Evolutionary conservation across 2,888 invertebrate genomes (phyloP).

Genomic region (Pardosa pseudoannulata): DNA sequence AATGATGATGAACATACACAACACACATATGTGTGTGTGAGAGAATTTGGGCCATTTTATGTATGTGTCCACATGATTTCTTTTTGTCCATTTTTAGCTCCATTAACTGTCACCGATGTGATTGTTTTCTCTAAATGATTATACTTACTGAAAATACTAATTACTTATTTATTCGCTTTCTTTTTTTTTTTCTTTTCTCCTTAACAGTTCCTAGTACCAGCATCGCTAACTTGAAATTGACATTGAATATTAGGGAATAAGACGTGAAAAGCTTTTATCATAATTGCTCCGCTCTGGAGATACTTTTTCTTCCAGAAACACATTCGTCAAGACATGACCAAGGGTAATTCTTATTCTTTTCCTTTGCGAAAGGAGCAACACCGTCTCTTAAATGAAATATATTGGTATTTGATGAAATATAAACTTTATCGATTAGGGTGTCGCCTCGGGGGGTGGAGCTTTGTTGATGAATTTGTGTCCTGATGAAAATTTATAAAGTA

Average conservation of each 20-base stretch:
- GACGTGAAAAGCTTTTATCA: constrained; percentile 52
- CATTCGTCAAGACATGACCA: constrained; percentile 46
- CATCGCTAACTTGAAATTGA: constrained; percentile 46
- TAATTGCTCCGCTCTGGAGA: constrained; percentile 42
- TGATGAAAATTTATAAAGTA: too few relatives aligned
- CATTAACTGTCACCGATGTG: too few relatives aligned
- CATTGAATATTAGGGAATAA: constrained; percentile 44
- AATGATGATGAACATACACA: too few relatives aligned
- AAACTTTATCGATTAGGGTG: not conserved
- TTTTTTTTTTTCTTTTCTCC: not conserved
- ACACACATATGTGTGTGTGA: too few relatives aligned
- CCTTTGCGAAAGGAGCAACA: not conserved
- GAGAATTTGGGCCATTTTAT: too few relatives aligned
- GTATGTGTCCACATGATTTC: too few relatives aligned
- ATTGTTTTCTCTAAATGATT: too few relatives aligned
- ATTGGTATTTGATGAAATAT: constrained; percentile 4
- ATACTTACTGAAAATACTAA: too few relatives aligned
- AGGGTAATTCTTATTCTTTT: constrained; percentile 17
- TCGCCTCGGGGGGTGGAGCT: too few relatives aligned
- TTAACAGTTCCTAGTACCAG: constrained; percentile 5
- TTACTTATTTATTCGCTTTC: too few relatives aligned
- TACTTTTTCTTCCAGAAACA: not conserved
- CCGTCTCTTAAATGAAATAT: constrained; percentile 1
- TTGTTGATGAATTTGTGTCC: too few relatives aligned
- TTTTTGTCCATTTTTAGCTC: too few relatives aligned